Evolutionary conservation across 2,113 vertebrate species (phyloP).

Genomic region (Amphiprion ocellaris): DNA sequence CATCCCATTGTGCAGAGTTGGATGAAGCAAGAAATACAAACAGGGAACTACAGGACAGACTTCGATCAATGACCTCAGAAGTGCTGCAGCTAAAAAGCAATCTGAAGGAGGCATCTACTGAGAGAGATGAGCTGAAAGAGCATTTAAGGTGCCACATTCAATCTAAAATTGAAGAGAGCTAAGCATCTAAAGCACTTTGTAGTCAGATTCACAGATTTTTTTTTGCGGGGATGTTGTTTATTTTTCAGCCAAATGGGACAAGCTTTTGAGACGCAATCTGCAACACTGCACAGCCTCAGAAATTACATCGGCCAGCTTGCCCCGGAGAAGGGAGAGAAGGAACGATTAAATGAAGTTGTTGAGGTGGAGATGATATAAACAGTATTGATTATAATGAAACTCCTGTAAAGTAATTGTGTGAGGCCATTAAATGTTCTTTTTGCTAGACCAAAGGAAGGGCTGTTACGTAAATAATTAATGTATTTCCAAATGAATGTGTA

Average conservation of each 20-base stretch:
- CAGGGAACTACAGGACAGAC: conserved; percentile 70
- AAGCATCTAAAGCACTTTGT: conserved; percentile 35
- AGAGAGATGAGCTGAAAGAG: conserved; percentile 80
- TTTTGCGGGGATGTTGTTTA: conserved; percentile 34
- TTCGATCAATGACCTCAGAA: conserved; percentile 73
- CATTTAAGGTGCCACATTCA: conserved; percentile 77
- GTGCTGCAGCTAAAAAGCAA: conserved; percentile 70
- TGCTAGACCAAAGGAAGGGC: conserved; percentile 1
- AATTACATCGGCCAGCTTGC: conserved; percentile 83
- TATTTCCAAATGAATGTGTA: background rate
- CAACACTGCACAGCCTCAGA: conserved; percentile 82
- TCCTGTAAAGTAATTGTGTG: conserved; percentile 52
- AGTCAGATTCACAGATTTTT: conserved; percentile 35
- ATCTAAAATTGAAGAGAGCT: conserved; percentile 15
- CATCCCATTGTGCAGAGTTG: conserved; percentile 66
- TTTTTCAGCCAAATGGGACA: conserved; percentile 79
- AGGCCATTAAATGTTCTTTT: conserved; percentile 20
- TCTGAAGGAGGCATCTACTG: conserved; percentile 67
- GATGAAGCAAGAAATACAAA: conserved; percentile 48
- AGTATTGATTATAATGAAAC: conserved; percentile 59
- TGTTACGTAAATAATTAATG: background rate
- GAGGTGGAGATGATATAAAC: conserved; percentile 72
- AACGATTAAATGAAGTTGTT: conserved; percentile 75
- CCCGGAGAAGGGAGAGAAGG: conserved; percentile 77
- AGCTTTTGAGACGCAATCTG: conserved; percentile 79